These are phyloP conservation scores for Chlorops oryzae DNA, from an alignment of 1,140 invertebrate genomes.

Conservation along the genomic window DNA sequence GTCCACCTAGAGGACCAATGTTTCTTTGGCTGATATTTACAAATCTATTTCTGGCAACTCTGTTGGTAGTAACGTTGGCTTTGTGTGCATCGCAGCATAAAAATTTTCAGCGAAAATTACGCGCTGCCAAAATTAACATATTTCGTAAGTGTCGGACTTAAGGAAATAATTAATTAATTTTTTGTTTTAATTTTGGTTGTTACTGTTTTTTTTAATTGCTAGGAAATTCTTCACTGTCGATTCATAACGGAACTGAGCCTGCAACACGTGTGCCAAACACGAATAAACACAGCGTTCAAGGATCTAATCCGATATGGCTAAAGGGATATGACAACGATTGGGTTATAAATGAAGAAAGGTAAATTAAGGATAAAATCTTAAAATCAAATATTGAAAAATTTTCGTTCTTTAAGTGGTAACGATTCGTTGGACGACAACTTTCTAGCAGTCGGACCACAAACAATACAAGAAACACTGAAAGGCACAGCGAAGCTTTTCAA, in stretches of 20 bases:
- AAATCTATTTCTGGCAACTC: constrained; percentile 68
- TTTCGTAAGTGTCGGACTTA: constrained; percentile 62
- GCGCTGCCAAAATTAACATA: constrained; percentile 86
- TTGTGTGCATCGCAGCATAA: constrained; percentile 76
- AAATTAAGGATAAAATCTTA: constrained; percentile 57
- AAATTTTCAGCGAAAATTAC: constrained; percentile 78
- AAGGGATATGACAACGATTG: constrained; percentile 91
- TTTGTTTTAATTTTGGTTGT: neutral
- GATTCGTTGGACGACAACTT: constrained; percentile 83
- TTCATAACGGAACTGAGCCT: constrained; percentile 28
- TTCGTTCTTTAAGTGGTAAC: constrained; percentile 55
- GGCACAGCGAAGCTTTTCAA: constrained; percentile 47
- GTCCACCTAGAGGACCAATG: constrained; percentile 52
- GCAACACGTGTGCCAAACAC: constrained; percentile 79
- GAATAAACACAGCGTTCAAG: constrained; percentile 88
- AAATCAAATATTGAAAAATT: constrained; percentile 1
- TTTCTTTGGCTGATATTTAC: constrained; percentile 75
- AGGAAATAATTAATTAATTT: too few species aligned
- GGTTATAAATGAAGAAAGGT: constrained; percentile 84
- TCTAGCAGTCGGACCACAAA: constrained; percentile 31
- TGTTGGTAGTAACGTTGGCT: constrained; percentile 71
- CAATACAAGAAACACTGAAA: constrained; percentile 41
- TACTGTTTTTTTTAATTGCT: neutral
- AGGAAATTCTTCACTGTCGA: constrained; percentile 35
- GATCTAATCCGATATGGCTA: constrained; percentile 93